These are phyloP conservation scores for Grammomys dolichurus DNA, from an alignment of 2,113 vertebrate genomes.

Conservation along the genomic window DNA sequence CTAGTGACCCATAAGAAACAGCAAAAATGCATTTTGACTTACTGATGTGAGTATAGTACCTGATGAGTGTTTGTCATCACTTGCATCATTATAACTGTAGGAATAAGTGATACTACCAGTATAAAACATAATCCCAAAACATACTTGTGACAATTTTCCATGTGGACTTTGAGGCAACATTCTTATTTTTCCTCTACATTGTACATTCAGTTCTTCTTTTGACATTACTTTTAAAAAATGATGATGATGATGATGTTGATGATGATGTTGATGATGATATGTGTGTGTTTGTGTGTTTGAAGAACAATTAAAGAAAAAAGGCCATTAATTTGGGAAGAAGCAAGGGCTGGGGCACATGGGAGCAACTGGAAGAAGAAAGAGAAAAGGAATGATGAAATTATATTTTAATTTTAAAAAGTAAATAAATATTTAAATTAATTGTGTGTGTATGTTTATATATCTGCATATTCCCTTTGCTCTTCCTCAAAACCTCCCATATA, in stretches of 20 bases:
- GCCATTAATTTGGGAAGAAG: neutral
- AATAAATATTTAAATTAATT: neutral
- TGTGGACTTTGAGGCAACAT: neutral
- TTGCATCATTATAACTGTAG: neutral
- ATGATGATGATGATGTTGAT: neutral
- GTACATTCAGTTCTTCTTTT: neutral
- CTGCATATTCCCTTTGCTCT: neutral
- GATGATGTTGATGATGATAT: neutral
- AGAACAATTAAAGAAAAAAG: neutral
- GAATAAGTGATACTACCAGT: neutral
- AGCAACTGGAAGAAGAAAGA: neutral
- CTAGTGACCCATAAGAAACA: neutral
- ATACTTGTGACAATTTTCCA: neutral
- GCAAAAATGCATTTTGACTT: conserved; percentile 27
- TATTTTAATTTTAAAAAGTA: neutral
- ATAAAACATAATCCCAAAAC: neutral
- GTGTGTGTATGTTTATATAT: neutral
- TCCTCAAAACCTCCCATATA: neutral
- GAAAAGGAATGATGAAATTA: neutral
- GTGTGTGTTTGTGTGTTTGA: neutral
- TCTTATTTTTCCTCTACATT: conserved; percentile 27
- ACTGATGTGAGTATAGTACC: neutral
- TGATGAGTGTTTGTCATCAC: neutral
- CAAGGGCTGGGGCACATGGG: neutral
- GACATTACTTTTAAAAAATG: neutral